Evolutionary conservation across 2,797 vertebrate species (phyloP), one percentile per base, ranked within the genome.

Genomic region (Chanos chanos): DNA sequence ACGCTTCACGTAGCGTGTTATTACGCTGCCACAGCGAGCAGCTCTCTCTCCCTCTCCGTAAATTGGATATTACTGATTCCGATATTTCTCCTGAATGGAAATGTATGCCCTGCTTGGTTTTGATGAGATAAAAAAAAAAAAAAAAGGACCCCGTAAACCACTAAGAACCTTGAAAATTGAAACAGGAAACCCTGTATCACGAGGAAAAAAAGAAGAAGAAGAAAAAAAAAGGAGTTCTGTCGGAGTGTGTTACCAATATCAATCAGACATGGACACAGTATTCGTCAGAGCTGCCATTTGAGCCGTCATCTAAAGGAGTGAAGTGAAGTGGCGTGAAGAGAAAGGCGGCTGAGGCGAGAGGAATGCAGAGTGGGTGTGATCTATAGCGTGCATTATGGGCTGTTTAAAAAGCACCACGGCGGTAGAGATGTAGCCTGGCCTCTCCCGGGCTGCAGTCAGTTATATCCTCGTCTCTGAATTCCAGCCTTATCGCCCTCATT

Each of bases 41-140:
- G 84, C 79, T 86, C 81, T 69, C 82, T 82, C 85, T 79, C 81
- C 81, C 86, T 79, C 82, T 65, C 72, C 80, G 82, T 86, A 89
- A 90, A 91, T 89, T 89, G 87, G 87, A 90, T 89, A 89, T 91
- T 89, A 89, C 83, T 76, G 74, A 82, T 77, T 83, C 83, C 89
- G 82, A 86, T 85, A 85, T 81, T 71, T 72, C 57, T 51, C 73
- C 80, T 83, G 83, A 90, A 90, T 87, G 69, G 83, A 86, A 87
- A 85, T 87, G 80, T 86, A 83, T 83, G 82, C 83, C 72, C 75
- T 81, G 77, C 81, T 87, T 84, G 82, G 82, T 77, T 73, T 54
- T 83, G 64, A 73, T 59, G 44, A 71, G 77, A 71, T 66, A 51
- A 51, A 76, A 76, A 75, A 62, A 77, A 68, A 64, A 54, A 80